phyloP scores from a whole-genome alignment of 2,888 invertebrate species.

The Phrixothrix hirtus region DNA sequence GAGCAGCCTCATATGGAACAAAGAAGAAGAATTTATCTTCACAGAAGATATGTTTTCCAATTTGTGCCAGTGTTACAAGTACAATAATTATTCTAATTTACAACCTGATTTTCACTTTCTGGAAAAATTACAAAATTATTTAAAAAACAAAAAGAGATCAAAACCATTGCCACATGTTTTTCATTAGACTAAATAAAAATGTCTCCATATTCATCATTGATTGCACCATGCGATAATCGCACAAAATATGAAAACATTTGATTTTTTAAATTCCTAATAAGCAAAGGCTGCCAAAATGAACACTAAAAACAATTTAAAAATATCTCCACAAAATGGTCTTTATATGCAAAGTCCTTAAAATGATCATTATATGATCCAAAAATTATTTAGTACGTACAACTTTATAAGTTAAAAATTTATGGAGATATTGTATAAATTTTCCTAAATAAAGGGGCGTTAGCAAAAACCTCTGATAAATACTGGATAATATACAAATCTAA shows the following conservation, averaged over 20 bases:
- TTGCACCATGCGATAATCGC: constrained; percentile 28
- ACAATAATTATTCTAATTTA: constrained; percentile 31
- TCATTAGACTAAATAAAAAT: constrained; percentile 26
- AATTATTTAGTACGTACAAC: not conserved
- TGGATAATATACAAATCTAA: constrained; percentile 48
- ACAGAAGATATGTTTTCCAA: constrained; percentile 47
- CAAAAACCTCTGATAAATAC: constrained; percentile 46
- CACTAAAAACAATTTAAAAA: constrained; percentile 37
- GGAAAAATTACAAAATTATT: constrained; percentile 18
- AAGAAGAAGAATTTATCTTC: constrained; percentile 41
- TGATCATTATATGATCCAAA: constrained; percentile 5
- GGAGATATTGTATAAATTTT: constrained; percentile 38
- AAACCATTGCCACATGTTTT: constrained; percentile 55
- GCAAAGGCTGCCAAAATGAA: constrained; percentile 45
- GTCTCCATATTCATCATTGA: constrained; percentile 22
- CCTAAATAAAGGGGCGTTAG: constrained; percentile 37
- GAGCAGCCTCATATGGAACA: constrained; percentile 27
- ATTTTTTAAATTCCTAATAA: constrained; percentile 27
- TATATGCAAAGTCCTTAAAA: constrained; percentile 1
- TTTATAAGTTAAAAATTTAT: constrained; percentile 27
- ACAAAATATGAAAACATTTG: constrained; percentile 32
- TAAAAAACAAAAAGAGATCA: constrained; percentile 51
- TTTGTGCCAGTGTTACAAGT: constrained; percentile 43
- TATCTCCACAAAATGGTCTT: constrained; percentile 19
- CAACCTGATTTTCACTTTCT: constrained; percentile 24